phyloP scores from a whole-genome alignment of 1,140 invertebrate genomes.

The Mamestra configurata region DNA sequence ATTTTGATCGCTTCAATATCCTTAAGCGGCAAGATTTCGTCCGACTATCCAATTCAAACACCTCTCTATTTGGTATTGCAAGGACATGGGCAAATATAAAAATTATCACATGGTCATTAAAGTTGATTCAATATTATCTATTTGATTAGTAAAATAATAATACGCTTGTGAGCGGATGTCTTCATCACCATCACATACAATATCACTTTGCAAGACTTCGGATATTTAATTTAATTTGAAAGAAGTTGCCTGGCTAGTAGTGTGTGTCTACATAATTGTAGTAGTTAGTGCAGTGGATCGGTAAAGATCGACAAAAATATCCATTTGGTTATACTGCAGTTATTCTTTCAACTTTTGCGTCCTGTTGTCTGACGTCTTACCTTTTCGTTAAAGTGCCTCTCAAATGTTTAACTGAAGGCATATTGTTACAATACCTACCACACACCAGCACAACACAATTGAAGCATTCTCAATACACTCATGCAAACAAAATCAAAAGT shows the following conservation, averaged over 20 bases:
- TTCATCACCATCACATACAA: too few species aligned
- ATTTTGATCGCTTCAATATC: slow-evolving; percentile 13
- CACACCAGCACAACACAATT: background rate
- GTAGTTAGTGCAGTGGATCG: too few species aligned
- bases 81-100: slow-evolving; percentile 8
- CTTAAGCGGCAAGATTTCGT: background rate
- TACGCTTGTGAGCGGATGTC: background rate
- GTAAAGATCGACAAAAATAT: too few species aligned
- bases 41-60: slow-evolving; percentile 11
- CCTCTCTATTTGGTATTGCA: slow-evolving; percentile 22
- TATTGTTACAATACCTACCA: background rate
- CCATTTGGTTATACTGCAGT: too few species aligned
- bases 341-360: too few species aligned
- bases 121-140: slow-evolving; percentile 23
- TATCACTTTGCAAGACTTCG: background rate
- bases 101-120: slow-evolving; percentile 16
- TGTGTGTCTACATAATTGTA: too few species aligned
- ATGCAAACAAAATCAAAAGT: background rate
- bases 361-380: too few species aligned
- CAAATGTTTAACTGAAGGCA: too few species aligned
- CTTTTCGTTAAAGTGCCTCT: too few species aligned
- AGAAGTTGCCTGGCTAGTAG: too few species aligned
- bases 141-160: too few species aligned
- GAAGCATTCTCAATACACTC: too few species aligned
- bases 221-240: background rate